These are phyloP conservation scores for Apodemus sylvaticus DNA, from an alignment of 2,113 vertebrate species.

Conservation along the genomic window DNA sequence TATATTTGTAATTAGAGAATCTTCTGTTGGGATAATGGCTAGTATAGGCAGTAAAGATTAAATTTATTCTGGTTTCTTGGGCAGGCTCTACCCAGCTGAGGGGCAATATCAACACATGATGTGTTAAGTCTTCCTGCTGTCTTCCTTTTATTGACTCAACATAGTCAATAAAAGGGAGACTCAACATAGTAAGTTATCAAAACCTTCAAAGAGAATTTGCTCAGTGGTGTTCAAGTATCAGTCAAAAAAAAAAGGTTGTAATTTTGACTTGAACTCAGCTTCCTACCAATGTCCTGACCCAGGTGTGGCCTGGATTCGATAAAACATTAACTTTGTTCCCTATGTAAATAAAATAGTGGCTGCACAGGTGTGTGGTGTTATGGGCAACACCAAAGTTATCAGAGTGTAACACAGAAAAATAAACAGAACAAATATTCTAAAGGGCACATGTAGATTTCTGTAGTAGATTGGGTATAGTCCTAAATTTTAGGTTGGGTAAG, in stretches of 20 bases:
- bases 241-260: not conserved
- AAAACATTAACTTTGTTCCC: constrained; percentile 88
- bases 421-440: constrained; percentile 71
- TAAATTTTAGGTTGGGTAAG: constrained; percentile 44
- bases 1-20: not conserved
- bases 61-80: not conserved
- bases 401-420: constrained; percentile 59
- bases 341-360: constrained; percentile 82
- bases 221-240: not conserved
- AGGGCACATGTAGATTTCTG: constrained; percentile 41
- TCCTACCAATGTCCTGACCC: constrained; percentile 78
- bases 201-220: constrained; percentile 2
- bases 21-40: not conserved
- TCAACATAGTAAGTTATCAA: not conserved
- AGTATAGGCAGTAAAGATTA: not conserved
- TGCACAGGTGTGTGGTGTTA: constrained; percentile 82
- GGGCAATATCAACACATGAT: accelerated
- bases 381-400: constrained; percentile 80
- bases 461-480: not conserved
- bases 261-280: constrained; percentile 62
- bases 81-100: not conserved
- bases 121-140: not conserved
- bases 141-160: not conserved
- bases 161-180: too few relatives aligned
- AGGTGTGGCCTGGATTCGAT: constrained; percentile 90